Conservation (phyloP, 2,113 vertebrate genomes). For the Sapajus apella region DNA sequence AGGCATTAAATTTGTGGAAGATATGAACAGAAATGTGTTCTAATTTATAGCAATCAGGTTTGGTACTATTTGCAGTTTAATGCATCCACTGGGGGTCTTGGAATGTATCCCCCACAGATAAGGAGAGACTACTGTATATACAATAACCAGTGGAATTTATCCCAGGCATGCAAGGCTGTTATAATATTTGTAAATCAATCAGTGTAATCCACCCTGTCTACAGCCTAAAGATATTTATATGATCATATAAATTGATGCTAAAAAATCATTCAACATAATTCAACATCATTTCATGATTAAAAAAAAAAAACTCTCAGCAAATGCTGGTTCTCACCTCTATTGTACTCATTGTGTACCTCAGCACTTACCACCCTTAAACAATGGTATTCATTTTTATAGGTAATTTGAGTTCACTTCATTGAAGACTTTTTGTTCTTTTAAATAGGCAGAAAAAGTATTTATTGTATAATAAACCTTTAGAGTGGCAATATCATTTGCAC, state of each 20-base stretch:
- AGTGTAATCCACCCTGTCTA: background rate
- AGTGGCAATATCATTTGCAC: background rate
- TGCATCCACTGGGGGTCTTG: background rate
- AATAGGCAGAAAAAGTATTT: background rate
- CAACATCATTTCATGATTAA: background rate
- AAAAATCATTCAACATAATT: background rate
- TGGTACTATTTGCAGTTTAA: background rate
- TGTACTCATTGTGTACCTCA: background rate
- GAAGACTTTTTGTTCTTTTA: background rate
- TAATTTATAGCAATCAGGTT: background rate
- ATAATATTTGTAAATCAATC: background rate
- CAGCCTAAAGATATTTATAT: background rate
- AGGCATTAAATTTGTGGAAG: background rate
- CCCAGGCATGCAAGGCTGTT: background rate
- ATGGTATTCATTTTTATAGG: background rate
- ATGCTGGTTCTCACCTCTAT: background rate
- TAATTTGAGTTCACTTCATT: background rate
- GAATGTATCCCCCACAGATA: background rate
- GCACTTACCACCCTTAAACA: background rate
- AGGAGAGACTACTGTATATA: background rate
- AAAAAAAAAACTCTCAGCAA: background rate
- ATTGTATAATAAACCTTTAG: constrained; percentile 19
- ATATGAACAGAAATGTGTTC: background rate
- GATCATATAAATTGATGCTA: background rate
- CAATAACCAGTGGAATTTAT: background rate